Percentiles rank a stretch among this genome's conserved stretches.
Evolutionary conservation across 1,140 invertebrate species (phyloP).

Genomic region (Drosophila pruinosa): DNA sequence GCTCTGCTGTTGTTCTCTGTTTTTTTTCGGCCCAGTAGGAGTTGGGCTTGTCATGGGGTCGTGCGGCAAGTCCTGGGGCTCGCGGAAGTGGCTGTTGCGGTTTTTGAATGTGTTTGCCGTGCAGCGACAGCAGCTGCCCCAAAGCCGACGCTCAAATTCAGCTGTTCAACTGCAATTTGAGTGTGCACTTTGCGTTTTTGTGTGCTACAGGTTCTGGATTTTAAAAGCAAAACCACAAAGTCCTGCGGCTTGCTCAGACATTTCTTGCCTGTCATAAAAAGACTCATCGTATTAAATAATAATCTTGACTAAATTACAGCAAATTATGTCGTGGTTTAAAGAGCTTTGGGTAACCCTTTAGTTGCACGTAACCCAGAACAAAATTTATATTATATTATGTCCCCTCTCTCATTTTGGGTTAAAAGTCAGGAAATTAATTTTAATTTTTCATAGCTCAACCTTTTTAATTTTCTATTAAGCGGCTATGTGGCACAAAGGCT

Average conservation of each 20-base stretch:
- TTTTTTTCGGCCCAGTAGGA: not conserved
- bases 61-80: slow-evolving; percentile 37
- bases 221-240: slow-evolving; percentile 17
- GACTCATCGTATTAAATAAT: not conserved
- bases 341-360: not conserved
- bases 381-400: slow-evolving; percentile 26
- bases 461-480: slow-evolving; percentile 80
- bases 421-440: slow-evolving; percentile 74
- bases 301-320: slow-evolving; percentile 15
- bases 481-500: slow-evolving; percentile 32
- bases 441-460: slow-evolving; percentile 70
- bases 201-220: slow-evolving; percentile 37
- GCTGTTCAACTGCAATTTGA: slow-evolving; percentile 22
- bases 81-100: slow-evolving; percentile 74
- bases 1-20: slow-evolving; percentile 43
- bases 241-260: slow-evolving; percentile 1
- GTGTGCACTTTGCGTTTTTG: slow-evolving; percentile 20
- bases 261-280: not conserved
- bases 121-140: not conserved
- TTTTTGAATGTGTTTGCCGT: slow-evolving; percentile 71
- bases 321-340: slow-evolving; percentile 1
- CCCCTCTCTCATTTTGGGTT: slow-evolving; percentile 17
- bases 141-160: not conserved
- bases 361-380: not conserved
- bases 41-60: not conserved